Base-by-base conservation (phyloP, 1,140 invertebrate genomes). In the Drosophila ogumai region DNA sequence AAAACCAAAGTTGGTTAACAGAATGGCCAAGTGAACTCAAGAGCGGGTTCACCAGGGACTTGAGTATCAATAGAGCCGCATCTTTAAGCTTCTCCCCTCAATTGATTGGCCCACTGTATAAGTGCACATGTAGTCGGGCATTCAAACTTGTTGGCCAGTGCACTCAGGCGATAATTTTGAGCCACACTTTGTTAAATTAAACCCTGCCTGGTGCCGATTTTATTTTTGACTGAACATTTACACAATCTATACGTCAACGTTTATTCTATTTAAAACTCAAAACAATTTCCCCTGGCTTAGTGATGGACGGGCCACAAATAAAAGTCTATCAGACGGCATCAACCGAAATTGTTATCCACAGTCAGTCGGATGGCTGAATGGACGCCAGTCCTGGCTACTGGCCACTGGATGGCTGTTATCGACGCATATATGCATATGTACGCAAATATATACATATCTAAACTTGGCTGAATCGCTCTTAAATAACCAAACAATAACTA, bases 401-500 rank as follows among this genome's bases (percentile, higher is more conserved):
- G n/a, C 31, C 13, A 28, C 61, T 69, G 43, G 43, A 71, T 50
- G 54, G 40, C 52, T 58, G 81, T 80, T 72, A 72, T 72, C 68
- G 57, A 72, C 38, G 66, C 54, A 50, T 72, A 72, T 71, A 72
- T 72, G 68, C 43, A 72, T 69, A 49, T 34, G 43, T 15, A 67
- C 13, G 40, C 63, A 72, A 69, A 72, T 41, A 71, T 81, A 75
- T 81, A 77, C 87, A 88, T 90, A 84, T 84, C 85, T 90, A 90
- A 90, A 88, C 85, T 78, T 72, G 76, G 85, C 74, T 88, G 84
- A 84, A 90, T 81, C 79, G 84, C 84, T 81, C 80, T 90, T 88
- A 88, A 88, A 88, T 90, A 88, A 90, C 85, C 84, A 88, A 90
- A 88, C 84, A 88, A 88, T 88, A 88, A 84, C 85, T 81, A 56